Evolutionary conservation across 2,888 invertebrate genomes (phyloP), one percentile per base, ranked within the genome.

Genomic region (Mayetiola destructor): DNA sequence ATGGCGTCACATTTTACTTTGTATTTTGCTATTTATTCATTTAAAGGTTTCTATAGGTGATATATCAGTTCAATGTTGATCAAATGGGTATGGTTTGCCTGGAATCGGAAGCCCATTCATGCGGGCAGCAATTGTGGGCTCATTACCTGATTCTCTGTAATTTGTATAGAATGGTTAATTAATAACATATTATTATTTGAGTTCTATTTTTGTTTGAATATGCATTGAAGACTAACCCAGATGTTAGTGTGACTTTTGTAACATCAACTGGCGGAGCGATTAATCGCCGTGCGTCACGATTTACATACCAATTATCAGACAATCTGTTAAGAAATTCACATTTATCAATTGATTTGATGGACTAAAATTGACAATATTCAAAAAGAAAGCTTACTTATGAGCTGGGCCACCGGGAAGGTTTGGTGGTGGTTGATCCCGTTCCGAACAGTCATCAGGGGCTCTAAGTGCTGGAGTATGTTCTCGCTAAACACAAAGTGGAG

Each of bases 391-490:
- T 39, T 67, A 73, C 68, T 77, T 80, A 71, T 89, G 87, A 30
- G 84, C 76, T 2, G 87, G 84, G 10, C 93, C 95, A 60, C 81
- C 87, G 20, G 90, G 95, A 56, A 93, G 69, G 57, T 77, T 70
- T 52, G 93, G 94, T 16, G 75, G 84, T 23, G 90, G 90, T 67
- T 88, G 91, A 56, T 85, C 85, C 64, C 94, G 82, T 10, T 80
- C 74, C 2, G 88, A 74, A 37, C 87, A 10, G 3, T 75, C 69
- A 35, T 84, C 80, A 61, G 81, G 79, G 65, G 81, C 88, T 63
- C 90, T 77, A 52, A 87, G 66, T 1, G 83, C 77, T 59, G 75
- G 73, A 1, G 72, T 78, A 18, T 52, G 27, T 59, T 76, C 72
- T 61, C 83, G 77, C 83, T 84, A 58, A n/a, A 56, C 32, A 9